These are phyloP conservation scores for Zhuqinia jingwanae DNA, from an alignment of 2,888 invertebrate species.

Conservation along the genomic window DNA sequence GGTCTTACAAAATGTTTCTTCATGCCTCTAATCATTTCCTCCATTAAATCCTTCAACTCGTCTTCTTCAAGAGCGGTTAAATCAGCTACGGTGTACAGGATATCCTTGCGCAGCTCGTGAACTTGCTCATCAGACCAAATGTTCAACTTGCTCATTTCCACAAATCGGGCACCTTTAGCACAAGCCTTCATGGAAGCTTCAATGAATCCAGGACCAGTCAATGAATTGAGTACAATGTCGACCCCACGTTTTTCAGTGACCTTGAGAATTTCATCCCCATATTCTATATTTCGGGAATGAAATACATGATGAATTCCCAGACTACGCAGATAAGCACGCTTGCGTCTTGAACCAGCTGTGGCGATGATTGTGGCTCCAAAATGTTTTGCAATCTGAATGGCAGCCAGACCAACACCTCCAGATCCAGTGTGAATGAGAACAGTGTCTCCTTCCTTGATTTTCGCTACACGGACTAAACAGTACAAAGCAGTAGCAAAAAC, in stretches of 20 bases:
- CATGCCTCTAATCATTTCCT: slow-evolving; percentile 17
- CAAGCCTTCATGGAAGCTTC: slow-evolving; percentile 65
- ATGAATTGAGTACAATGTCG: slow-evolving; percentile 71
- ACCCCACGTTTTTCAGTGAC: slow-evolving; percentile 58
- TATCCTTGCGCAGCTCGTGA: slow-evolving; percentile 53
- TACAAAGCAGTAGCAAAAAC: slow-evolving; percentile 56
- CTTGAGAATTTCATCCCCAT: slow-evolving; percentile 51
- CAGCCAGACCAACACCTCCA: slow-evolving; percentile 61
- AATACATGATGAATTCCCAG: slow-evolving; percentile 70
- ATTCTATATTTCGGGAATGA: slow-evolving; percentile 70
- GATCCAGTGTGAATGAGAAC: slow-evolving; percentile 59
- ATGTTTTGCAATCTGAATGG: slow-evolving; percentile 49
- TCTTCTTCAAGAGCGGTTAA: slow-evolving; percentile 44
- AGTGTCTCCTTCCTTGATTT: slow-evolving; percentile 33
- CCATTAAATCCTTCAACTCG: slow-evolving; percentile 17
- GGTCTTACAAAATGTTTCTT: slow-evolving; percentile 25
- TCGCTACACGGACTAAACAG: slow-evolving; percentile 49
- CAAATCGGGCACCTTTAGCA: slow-evolving; percentile 60
- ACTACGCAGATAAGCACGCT: slow-evolving; percentile 61
- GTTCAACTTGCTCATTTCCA: slow-evolving; percentile 73
- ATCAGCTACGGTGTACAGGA: slow-evolving; percentile 64
- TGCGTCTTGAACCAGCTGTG: slow-evolving; percentile 71
- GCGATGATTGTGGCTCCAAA: slow-evolving; percentile 63
- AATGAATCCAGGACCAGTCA: slow-evolving; percentile 71
- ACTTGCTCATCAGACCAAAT: slow-evolving; percentile 68